Evolutionary conservation across 2,113 vertebrate genomes (phyloP).

Genomic region (Xenotilapia flavipinnis): DNA sequence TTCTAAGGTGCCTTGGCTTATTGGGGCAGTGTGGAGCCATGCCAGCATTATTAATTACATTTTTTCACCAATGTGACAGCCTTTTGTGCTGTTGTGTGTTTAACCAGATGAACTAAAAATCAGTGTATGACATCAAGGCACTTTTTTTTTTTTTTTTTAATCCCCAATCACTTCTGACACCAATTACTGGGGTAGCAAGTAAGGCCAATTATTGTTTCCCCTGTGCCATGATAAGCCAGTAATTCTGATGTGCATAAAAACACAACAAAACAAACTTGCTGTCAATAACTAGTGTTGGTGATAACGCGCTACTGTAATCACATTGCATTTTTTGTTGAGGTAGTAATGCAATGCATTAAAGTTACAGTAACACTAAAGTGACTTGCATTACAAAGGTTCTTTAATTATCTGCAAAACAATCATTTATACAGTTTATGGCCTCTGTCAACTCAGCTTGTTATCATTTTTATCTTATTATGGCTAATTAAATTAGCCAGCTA

Average conservation of each 20-base stretch:
- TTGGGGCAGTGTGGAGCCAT: not conserved
- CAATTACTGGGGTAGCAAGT: not conserved
- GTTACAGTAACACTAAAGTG: not conserved
- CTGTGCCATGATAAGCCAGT: not conserved
- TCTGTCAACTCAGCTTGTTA: not conserved
- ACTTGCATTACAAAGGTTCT: not conserved
- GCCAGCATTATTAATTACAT: not conserved
- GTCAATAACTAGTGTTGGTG: not conserved
- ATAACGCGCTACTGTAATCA: accelerated
- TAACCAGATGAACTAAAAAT: not conserved
- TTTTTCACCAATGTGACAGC: not conserved
- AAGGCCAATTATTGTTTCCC: not conserved
- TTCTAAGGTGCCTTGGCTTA: accelerated
- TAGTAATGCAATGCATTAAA: not conserved
- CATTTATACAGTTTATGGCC: not conserved
- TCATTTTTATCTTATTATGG: not conserved
- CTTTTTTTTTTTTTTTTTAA: accelerated
- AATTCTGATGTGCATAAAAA: not conserved
- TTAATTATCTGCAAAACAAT: not conserved
- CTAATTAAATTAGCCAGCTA: not conserved
- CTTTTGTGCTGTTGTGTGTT: not conserved
- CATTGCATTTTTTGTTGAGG: not conserved
- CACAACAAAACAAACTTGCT: not conserved
- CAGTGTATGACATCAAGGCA: not conserved
- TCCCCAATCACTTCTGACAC: not conserved